Percentiles rank a stretch among this genome's conserved stretches.
These are phyloP conservation scores for Chesias legatella DNA, from an alignment of 2,888 invertebrate species.

Conservation along the genomic window DNA sequence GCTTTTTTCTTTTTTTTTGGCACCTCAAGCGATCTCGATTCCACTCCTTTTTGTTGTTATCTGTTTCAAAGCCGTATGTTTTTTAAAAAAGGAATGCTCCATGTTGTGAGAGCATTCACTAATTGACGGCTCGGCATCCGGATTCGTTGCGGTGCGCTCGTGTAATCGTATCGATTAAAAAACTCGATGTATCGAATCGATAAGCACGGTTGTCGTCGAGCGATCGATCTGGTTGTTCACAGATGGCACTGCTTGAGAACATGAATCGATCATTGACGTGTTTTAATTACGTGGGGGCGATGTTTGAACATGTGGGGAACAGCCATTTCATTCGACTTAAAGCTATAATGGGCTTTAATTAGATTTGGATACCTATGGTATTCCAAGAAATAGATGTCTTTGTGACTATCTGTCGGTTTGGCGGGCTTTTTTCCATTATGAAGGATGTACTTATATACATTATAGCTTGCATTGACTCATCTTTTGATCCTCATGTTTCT, in stretches of 20 bases:
- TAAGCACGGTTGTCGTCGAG: constrained; percentile 58
- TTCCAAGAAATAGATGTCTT: constrained; percentile 11
- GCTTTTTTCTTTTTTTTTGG: constrained; percentile 48
- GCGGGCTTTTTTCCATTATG: too few species aligned
- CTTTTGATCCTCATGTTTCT: too few species aligned
- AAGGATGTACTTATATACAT: too few species aligned
- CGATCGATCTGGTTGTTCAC: constrained; percentile 51
- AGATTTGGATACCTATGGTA: constrained; percentile 26
- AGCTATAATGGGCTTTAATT: constrained; percentile 48
- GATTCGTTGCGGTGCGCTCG: constrained; percentile 57
- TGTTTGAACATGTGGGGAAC: constrained; percentile 49
- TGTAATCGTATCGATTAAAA: constrained; percentile 42
- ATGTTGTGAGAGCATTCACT: constrained; percentile 68
- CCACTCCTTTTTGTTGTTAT: constrained; percentile 52
- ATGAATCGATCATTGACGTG: constrained; percentile 43
- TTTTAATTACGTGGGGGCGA: constrained; percentile 43
- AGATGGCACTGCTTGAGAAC: constrained; percentile 62
- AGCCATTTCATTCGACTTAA: constrained; percentile 37
- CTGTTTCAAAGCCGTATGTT: constrained; percentile 62
- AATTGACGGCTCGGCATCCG: constrained; percentile 62
- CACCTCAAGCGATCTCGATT: constrained; percentile 50
- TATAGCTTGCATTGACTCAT: too few species aligned
- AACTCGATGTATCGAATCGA: constrained; percentile 66
- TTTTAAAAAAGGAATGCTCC: constrained; percentile 54
- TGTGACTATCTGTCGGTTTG: not conserved